These are phyloP conservation scores for Augochlora pura DNA, from an alignment of 1,140 invertebrate species.

Conservation along the genomic window DNA sequence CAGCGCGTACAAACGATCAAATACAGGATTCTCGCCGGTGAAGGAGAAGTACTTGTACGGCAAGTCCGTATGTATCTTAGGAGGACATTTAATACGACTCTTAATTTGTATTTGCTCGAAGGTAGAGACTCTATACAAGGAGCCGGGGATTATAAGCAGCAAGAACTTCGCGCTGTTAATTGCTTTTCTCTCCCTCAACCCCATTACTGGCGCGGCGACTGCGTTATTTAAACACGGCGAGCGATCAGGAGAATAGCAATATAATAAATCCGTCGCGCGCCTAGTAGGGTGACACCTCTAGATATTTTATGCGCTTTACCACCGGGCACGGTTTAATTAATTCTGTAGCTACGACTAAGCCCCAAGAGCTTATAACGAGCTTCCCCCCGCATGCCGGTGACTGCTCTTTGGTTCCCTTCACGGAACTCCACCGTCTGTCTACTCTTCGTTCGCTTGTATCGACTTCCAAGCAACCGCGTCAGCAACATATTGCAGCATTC, in stretches of 20 bases:
- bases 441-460: neutral
- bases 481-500: neutral
- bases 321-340: slow-evolving; percentile 67
- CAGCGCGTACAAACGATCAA: no score
- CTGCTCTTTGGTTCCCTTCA: slow-evolving; percentile 42
- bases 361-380: slow-evolving; percentile 67
- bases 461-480: slow-evolving; percentile 6
- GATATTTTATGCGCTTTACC: slow-evolving; percentile 61
- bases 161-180: slow-evolving; percentile 1
- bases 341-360: slow-evolving; percentile 66
- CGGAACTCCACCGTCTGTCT: neutral
- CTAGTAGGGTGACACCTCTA: slow-evolving; percentile 40
- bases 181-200: slow-evolving; percentile 1
- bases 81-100: neutral
- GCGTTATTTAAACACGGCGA: neutral
- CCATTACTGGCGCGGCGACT: neutral
- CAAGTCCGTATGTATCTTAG: neutral
- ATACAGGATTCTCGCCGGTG: no score
- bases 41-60: no score
- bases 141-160: neutral
- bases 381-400: slow-evolving; percentile 52
- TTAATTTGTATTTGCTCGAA: neutral
- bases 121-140: neutral
- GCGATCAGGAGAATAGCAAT: slow-evolving; percentile 6
- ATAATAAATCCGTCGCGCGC: slow-evolving; percentile 26